phyloP scores from a whole-genome alignment of 2,888 invertebrate genomes.

The Lasioglossum morio region DNA sequence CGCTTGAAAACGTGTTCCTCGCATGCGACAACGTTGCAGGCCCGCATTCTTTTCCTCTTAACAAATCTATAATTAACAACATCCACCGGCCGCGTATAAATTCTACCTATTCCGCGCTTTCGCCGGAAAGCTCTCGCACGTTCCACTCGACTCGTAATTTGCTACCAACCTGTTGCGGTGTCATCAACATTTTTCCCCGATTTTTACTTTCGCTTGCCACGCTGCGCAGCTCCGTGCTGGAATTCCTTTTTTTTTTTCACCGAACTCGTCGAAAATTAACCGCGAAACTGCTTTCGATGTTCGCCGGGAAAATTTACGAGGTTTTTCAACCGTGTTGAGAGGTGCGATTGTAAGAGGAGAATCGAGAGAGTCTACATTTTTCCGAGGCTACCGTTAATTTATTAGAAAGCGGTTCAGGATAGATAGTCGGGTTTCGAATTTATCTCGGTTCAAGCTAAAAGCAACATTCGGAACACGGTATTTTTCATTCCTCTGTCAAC shows the following conservation, averaged over 20 bases:
- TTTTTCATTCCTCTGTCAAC: conserved; percentile 12
- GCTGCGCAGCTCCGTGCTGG: neutral
- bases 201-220: neutral
- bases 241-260: neutral
- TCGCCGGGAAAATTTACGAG: neutral
- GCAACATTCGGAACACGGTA: conserved; percentile 1
- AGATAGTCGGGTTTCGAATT: neutral
- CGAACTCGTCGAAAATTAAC: neutral
- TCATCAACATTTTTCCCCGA: conserved; percentile 2
- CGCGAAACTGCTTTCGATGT: neutral
- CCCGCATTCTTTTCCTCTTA: conserved; percentile 49
- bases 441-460: conserved; percentile 5
- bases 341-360: neutral
- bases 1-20: conserved; percentile 29
- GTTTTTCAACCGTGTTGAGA: neutral
- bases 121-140: neutral
- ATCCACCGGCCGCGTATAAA: conserved; percentile 12
- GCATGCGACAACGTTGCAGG: conserved; percentile 34
- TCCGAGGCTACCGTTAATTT: neutral
- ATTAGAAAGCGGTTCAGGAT: neutral
- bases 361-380: neutral
- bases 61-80: conserved; percentile 25
- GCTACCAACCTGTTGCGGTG: conserved; percentile 47
- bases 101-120: neutral
- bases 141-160: conserved; percentile 15